Base-by-base conservation (phyloP, 2,888 invertebrate species). In the Spilosoma lubricipeda region DNA sequence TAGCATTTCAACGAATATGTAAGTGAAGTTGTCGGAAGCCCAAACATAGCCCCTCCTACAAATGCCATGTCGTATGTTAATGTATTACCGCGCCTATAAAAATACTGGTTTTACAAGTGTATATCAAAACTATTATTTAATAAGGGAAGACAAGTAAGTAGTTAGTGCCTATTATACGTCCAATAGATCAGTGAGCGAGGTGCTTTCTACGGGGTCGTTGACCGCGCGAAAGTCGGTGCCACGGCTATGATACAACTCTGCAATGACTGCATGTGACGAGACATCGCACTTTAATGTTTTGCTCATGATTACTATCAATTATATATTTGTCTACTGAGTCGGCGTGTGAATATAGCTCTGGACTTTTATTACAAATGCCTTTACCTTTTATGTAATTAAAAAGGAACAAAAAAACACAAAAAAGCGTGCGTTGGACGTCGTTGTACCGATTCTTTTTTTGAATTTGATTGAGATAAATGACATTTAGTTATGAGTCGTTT, bases 181-280 rank as follows among this genome's bases (percentile, higher is more conserved):
- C 77, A 74, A 83, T 84, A 77, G 84, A 83, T 81, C 73, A 79
- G 74, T 79, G 69, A 68, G 72, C 75, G 71, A 72, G 74, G 78
- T 84, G 91, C 91, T 91, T 91, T 91, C 91, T 87, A 88, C 80
- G 79, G 80, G 90, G 89, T 91, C 87, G 80, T 77, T 74, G 91
- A 86, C 91, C 91, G 87, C 88, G 87, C 86, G 89, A 89, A 89
- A 90, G 89, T 84, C 77, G 80, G 77, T 67, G 70, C 77, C 74
- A 63, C 84, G 67, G 77, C 84, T 81, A 80, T 85, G 81, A 84
- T 85, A 82, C 87, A 87, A 83, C 81, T 36, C 48, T 27, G 70
- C 76, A 2, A 71, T 78, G 70, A 78, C 75, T 79, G 69, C 76
- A 77, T 78, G 77, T 80, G 78, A 80, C 75, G 74, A 80, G 66